Evolutionary conservation across 2,888 invertebrate species (phyloP), one percentile per base, ranked within the genome.

Genomic region (Gisinianus flammeolus): DNA sequence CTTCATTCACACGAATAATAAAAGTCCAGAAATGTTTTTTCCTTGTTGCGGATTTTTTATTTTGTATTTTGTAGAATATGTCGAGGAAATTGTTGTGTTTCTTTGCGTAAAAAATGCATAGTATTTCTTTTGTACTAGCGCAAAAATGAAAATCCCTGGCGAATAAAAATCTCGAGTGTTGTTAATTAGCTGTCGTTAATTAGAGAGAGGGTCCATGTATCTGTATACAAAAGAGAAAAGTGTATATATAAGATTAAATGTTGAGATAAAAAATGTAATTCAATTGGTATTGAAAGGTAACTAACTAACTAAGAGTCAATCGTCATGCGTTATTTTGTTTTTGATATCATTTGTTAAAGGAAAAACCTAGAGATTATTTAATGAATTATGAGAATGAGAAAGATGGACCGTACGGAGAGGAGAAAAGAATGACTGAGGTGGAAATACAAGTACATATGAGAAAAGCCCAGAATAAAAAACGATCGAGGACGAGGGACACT

Each of bases 401-500:
- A 44, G 76, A 75, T 26, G 90, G 90, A 4, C 90, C 90, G 66
- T 89, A 90, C 83, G 89, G 93, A 84, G 90, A 92, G 86, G 87
- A 92, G 88, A 88, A 92, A 72, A 94, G 88, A 84, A 94, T 94
- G 81, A 93, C 92, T 0, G 92, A 91, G 0, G 94, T 93, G n/a
- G 93, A 91, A 82, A 93, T 90, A 70, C 91, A 90, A 10, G 94
- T 94, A 76, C 93, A 91, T 80, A 93, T 88, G 79, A 93, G 90
- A 87, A 94, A 94, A 28, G 93, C 90, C 79, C 91, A 92, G 22
- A 94, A 89, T 0, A 94, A 89, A 3, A 93, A 90, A 56, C 93
- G 90, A 87, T 96, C 96, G 79, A 94, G 91, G 19, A 96, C 94
- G 74, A 95, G 90, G 0, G 95, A 94, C 79, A 93, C 88, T 85